Evolutionary conservation across 2,113 vertebrate species (phyloP).

Genomic region (Chlamydotis undulata): DNA sequence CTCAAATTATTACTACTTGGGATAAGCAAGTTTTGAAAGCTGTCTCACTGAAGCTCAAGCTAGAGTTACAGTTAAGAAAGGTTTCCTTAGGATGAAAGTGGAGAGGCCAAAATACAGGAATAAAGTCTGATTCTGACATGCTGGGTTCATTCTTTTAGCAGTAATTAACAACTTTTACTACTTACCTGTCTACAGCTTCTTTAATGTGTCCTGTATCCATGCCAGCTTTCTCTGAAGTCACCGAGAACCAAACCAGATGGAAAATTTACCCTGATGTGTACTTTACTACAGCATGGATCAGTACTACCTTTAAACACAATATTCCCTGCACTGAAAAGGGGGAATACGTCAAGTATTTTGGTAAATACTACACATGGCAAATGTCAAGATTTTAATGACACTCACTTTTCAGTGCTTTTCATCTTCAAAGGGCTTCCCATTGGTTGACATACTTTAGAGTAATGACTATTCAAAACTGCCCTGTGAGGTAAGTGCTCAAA

Average conservation of each 20-base stretch:
- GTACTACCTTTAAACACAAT: neutral
- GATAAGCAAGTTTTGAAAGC: neutral
- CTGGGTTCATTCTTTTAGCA: neutral
- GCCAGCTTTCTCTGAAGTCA: conserved; percentile 19
- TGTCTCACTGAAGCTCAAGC: neutral
- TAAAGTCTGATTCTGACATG: neutral
- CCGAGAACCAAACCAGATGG: neutral
- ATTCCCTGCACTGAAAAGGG: neutral
- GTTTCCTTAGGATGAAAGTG: neutral
- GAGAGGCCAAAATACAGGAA: neutral
- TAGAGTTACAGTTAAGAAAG: neutral
- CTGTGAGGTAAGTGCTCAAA: neutral
- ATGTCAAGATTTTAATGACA: conserved; percentile 18
- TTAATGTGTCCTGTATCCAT: neutral
- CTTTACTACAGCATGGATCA: neutral
- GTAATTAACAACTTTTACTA: neutral
- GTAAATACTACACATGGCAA: conserved; percentile 17
- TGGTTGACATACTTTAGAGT: neutral
- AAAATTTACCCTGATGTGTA: neutral
- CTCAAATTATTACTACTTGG: neutral
- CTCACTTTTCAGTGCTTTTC: neutral
- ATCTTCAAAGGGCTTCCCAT: neutral
- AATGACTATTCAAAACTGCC: neutral
- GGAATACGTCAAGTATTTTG: neutral
- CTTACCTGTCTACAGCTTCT: conserved; percentile 2